Evolutionary conservation across 2,888 invertebrate species (phyloP).

Genomic region (Cenopis cana): DNA sequence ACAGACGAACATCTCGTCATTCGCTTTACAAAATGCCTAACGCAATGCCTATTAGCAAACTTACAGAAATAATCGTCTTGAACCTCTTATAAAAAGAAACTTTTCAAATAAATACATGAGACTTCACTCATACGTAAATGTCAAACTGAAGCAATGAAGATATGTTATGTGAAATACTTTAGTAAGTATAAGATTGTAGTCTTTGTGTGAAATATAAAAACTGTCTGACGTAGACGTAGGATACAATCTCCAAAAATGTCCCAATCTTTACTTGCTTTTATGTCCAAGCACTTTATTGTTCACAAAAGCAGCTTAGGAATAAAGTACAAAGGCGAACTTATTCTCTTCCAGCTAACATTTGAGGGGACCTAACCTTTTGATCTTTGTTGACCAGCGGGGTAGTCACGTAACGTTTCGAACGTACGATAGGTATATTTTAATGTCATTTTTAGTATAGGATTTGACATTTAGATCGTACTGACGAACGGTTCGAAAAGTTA

Average conservation of each 20-base stretch:
- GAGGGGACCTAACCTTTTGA: too few species aligned
- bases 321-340: too few species aligned
- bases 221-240: neutral
- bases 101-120: neutral
- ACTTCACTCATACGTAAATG: neutral
- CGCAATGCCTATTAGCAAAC: constrained; percentile 52
- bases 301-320: too few species aligned
- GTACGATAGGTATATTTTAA: too few species aligned
- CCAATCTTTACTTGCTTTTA: neutral
- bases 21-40: constrained; percentile 53
- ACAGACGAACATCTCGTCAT: constrained; percentile 56
- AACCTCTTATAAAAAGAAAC: constrained; percentile 31
- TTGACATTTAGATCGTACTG: too few species aligned
- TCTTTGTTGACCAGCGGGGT: constrained; percentile 13
- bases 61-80: constrained; percentile 29
- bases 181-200: too few species aligned
- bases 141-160: constrained; percentile 5
- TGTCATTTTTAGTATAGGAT: too few species aligned
- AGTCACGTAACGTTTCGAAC: too few species aligned
- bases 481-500: too few species aligned
- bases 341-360: too few species aligned
- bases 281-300: too few species aligned
- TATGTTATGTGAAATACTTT: neutral
- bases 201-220: neutral
- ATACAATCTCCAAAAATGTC: neutral